Percentiles rank a stretch among this genome's conserved stretches.
Evolutionary conservation across 2,888 invertebrate species (phyloP).

Genomic region (Eubasilissa splendida): DNA sequence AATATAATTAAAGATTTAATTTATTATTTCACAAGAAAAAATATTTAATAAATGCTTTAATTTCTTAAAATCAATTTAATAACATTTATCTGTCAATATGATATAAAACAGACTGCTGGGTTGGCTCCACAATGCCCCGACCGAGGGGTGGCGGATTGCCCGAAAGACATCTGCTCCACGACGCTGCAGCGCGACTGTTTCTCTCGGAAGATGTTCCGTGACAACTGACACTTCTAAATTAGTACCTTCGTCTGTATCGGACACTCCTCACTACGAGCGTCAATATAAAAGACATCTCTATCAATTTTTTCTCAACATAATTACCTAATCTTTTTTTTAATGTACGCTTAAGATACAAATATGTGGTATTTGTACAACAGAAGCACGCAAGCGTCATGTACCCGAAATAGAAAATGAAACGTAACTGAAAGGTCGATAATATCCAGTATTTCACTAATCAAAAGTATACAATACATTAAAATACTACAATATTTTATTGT

Average conservation of each 20-base stretch:
- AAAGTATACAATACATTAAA: too few relatives aligned
- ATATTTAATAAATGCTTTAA: background rate
- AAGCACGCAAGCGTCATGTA: too few relatives aligned
- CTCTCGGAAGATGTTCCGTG: slow-evolving; percentile 34
- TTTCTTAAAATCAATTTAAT: background rate
- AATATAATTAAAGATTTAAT: background rate
- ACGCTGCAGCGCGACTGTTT: slow-evolving; percentile 21
- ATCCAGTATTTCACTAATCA: too few relatives aligned
- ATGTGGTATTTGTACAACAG: too few relatives aligned
- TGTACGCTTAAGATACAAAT: too few relatives aligned
- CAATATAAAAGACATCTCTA: slow-evolving; percentile 22
- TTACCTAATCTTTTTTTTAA: background rate
- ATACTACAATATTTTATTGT: too few relatives aligned
- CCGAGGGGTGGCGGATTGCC: background rate
- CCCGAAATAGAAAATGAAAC: too few relatives aligned
- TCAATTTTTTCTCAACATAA: background rate
- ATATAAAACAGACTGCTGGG: background rate
- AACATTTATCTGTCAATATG: too few relatives aligned
- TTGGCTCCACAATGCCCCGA: background rate
- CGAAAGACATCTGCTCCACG: slow-evolving; percentile 17
- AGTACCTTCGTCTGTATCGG: background rate
- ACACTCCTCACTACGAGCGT: background rate
- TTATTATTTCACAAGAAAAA: background rate
- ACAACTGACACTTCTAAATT: slow-evolving; percentile 47
- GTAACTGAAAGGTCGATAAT: too few relatives aligned